Conservation (phyloP, 1,140 invertebrate genomes). For the Sitodiplosis mosellana region DNA sequence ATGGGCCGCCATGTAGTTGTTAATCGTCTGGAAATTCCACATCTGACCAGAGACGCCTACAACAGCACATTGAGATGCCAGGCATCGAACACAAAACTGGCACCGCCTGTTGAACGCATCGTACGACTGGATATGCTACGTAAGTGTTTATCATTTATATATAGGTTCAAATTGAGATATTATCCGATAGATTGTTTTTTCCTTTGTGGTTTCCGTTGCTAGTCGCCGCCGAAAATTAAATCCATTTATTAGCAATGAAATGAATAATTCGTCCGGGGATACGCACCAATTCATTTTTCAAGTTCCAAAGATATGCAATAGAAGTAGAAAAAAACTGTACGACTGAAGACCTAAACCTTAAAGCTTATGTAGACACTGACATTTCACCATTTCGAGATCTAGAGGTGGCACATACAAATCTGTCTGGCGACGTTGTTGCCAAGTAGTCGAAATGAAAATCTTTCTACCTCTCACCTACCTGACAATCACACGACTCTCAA, state of each 20-base stretch:
- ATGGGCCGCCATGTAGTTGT: conserved; percentile 55
- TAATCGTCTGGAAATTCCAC: conserved; percentile 50
- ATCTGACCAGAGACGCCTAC: conserved; percentile 51
- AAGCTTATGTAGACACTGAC: too few relatives aligned
- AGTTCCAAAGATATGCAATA: too few relatives aligned
- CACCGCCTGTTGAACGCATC: conserved; percentile 55
- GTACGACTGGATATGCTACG: conserved; percentile 59
- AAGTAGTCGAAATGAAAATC: too few relatives aligned
- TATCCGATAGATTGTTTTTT: neutral
- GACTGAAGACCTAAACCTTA: too few relatives aligned
- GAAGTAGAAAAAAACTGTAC: too few relatives aligned
- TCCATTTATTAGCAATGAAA: neutral
- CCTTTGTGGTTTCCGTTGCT: neutral
- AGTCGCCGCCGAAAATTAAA: neutral
- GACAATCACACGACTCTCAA: too few relatives aligned
- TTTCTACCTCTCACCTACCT: too few relatives aligned
- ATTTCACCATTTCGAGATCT: too few relatives aligned
- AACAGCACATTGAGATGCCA: conserved; percentile 71
- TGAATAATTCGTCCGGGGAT: neutral
- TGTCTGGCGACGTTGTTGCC: too few relatives aligned
- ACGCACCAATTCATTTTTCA: neutral
- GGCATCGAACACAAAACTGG: conserved; percentile 69
- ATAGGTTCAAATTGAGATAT: conserved; percentile 1
- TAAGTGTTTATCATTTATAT: too few relatives aligned
- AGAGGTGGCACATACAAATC: too few relatives aligned